phyloP scores from a whole-genome alignment of 2,888 invertebrate species.

The Polydrusus tereticollis region DNA sequence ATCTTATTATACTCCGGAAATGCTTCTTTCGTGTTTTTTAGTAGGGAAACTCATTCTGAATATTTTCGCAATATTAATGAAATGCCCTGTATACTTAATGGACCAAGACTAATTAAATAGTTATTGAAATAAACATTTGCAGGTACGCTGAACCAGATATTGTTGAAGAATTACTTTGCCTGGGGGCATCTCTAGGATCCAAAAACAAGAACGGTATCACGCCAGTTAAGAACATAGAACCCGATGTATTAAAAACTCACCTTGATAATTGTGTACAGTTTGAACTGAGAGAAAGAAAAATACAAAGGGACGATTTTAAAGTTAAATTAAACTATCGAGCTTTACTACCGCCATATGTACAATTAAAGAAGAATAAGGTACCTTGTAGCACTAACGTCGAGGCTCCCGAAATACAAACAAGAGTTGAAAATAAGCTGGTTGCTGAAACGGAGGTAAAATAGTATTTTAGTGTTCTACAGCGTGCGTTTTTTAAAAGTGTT shows the following conservation, averaged over 20 bases:
- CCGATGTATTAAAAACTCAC: constrained; percentile 77
- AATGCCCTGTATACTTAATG: too few species aligned
- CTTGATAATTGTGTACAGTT: constrained; percentile 80
- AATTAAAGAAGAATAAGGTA: neutral
- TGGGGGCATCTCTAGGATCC: constrained; percentile 81
- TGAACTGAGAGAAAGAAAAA: constrained; percentile 70
- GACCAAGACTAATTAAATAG: too few species aligned
- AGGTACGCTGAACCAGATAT: constrained; percentile 75
- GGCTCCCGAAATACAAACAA: too few species aligned
- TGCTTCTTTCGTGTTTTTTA: too few species aligned
- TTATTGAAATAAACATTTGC: neutral
- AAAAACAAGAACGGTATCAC: constrained; percentile 77
- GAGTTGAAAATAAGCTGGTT: constrained; percentile 66
- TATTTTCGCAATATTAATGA: too few species aligned
- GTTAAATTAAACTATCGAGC: constrained; percentile 76
- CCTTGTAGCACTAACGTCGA: neutral
- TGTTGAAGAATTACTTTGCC: constrained; percentile 73
- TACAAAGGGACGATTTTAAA: constrained; percentile 49
- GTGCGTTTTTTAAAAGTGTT: too few species aligned
- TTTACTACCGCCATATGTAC: constrained; percentile 36
- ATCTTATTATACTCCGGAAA: too few species aligned
- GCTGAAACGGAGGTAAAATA: constrained; percentile 75
- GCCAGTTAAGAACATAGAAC: constrained; percentile 79
- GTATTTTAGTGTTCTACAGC: too few species aligned
- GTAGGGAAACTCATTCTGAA: too few species aligned